Base-by-base conservation (phyloP, 2,888 invertebrate genomes). In the Diogma glabrata region DNA sequence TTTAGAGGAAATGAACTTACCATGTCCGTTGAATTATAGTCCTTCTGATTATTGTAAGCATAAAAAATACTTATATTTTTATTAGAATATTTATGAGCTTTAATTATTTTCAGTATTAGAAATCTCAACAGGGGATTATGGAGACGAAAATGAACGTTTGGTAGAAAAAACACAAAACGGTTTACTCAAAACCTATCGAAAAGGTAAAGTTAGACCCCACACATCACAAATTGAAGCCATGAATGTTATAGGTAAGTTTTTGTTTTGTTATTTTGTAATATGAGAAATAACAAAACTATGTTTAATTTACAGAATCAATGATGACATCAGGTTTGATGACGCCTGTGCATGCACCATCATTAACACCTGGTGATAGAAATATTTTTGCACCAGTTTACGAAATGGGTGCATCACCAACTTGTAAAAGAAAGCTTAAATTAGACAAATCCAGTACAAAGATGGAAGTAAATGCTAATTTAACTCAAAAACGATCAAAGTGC, bases 1-100 rank as follows among this genome's bases (percentile, higher is more conserved):
- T 72, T 71, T 94, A 54, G 74, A 76, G 49, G 77, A 78, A 55
- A 72, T 82, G 53, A 78, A 79, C 56, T 71, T 92, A 12, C 72
- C 75, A 23, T 94, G 94, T 67, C 94, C 93, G 0, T 78, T 83
- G 14, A 89, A 87, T 62, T 90, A 94, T 67, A 93, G 92, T 71
- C 91, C 92, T 36, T 87, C 91, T 14, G 93, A 93, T 69, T 92
- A 82, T 70, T 75, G 91, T 90, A 71, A 81, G 82, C n/a, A 20
- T 12, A 22, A 19, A 38, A 17, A 2, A 28, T 12, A 16, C 16
- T n/a, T 28, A 36, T 19, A 47, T n/a, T 26, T 47, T 52, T 48
- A 47, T 14, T 51, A 38, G 26, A 28, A 12, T 14, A 49, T 19
- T 17, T 52, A 47, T 52, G 51, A 51, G 7, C 16, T 36, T 12